A percentile compares a stretch with the other conserved stretches of the same genome.
phyloP scores from a whole-genome alignment of 2,888 invertebrate genomes.

The Steinernema hermaphroditum region DNA sequence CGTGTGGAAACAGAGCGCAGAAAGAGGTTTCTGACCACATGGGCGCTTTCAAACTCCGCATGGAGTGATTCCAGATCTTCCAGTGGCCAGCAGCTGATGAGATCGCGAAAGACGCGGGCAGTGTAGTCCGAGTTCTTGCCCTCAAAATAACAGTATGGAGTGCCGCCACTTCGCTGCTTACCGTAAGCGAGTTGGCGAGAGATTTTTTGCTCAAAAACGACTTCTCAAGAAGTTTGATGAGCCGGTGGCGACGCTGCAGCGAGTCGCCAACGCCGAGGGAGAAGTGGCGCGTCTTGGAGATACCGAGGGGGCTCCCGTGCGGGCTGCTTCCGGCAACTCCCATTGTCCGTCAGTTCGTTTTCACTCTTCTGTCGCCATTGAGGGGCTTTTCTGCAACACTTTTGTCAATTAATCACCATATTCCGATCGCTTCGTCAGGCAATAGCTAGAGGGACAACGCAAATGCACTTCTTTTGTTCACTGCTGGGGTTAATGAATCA shows the following conservation, averaged over 20 bases:
- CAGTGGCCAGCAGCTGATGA: slow-evolving; percentile 47
- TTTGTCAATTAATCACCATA: too few relatives aligned
- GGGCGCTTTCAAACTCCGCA: slow-evolving; percentile 29
- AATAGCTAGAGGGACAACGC: too few relatives aligned
- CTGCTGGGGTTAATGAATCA: too few relatives aligned
- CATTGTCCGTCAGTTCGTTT: not conserved
- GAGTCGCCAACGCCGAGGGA: not conserved
- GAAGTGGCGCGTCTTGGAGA: not conserved
- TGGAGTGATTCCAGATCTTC: slow-evolving; percentile 37
- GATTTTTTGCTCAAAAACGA: not conserved
- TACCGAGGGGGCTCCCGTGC: slow-evolving; percentile 1
- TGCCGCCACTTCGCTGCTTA: too few relatives aligned
- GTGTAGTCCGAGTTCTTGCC: slow-evolving; percentile 5
- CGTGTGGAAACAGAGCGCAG: slow-evolving; percentile 9
- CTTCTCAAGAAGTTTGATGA: slow-evolving; percentile 9
- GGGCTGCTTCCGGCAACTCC: slow-evolving; percentile 17
- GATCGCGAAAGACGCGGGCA: slow-evolving; percentile 38
- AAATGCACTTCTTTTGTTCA: too few relatives aligned
- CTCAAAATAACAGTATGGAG: not conserved
- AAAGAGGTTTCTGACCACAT: slow-evolving; percentile 27
- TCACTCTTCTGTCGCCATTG: not conserved
- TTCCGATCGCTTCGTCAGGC: too few relatives aligned
- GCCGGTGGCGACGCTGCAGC: slow-evolving; percentile 3
- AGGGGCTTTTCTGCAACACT: not conserved
- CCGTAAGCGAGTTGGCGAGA: not conserved